These are phyloP conservation scores for Microctonus brassicae DNA, from an alignment of 2,888 invertebrate species.

Conservation along the genomic window DNA sequence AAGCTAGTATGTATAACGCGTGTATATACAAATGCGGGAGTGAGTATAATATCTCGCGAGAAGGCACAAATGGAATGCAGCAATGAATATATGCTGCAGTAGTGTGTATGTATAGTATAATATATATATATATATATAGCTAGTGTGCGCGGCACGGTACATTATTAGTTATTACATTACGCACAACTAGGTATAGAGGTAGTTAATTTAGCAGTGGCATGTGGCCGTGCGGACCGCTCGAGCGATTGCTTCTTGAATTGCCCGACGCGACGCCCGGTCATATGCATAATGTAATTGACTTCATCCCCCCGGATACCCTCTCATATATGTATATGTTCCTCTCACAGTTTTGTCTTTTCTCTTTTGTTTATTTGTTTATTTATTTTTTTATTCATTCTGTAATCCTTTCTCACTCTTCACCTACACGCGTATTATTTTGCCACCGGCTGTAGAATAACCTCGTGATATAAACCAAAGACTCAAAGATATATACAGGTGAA, in stretches of 20 bases:
- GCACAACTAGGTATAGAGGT: conserved; percentile 61
- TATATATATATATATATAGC: conserved; percentile 21
- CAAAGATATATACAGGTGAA: too few relatives aligned
- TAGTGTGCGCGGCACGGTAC: conserved; percentile 43
- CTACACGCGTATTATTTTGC: conserved; percentile 17
- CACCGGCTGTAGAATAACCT: conserved; percentile 24
- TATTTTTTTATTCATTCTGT: too few relatives aligned
- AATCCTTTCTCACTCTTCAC: conserved; percentile 29
- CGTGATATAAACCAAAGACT: conserved; percentile 19
- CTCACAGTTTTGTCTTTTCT: conserved; percentile 38
- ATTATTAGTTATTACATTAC: conserved; percentile 67
- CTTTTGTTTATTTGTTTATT: conserved; percentile 27
- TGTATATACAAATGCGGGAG: conserved; percentile 27
- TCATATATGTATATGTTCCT: conserved; percentile 6
- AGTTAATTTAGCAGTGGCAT: conserved; percentile 66
- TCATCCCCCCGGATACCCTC: conserved; percentile 53
- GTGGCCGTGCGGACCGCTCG: conserved; percentile 50
- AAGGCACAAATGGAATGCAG: conserved; percentile 40
- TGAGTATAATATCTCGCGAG: conserved; percentile 32
- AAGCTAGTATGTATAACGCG: too few relatives aligned
- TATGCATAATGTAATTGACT: conserved; percentile 69
- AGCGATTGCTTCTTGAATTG: conserved; percentile 66
- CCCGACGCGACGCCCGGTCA: conserved; percentile 55
- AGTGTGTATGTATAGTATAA: too few relatives aligned
- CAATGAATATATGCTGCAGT: conserved; percentile 11